Base-by-base conservation (phyloP, 2,797 vertebrate genomes). In the Lophius americanus region DNA sequence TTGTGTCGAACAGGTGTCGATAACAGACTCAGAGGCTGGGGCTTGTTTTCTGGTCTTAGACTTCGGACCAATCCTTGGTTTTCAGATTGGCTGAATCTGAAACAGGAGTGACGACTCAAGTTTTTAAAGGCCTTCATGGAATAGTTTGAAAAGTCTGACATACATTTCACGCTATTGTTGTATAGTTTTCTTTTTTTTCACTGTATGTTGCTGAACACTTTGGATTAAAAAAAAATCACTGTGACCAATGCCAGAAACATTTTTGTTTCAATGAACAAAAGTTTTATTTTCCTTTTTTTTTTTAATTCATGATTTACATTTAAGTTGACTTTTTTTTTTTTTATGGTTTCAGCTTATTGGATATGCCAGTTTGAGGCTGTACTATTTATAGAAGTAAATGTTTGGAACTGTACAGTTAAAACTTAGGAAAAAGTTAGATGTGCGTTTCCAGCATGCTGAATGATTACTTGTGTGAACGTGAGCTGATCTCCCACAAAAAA, bases 211-310 rank as follows among this genome's bases (percentile, higher is more conserved):
- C 90, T 89, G 91, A 89, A 92, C 94, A 93, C 91, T 94, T 94
- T 94, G 91, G 92, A 94, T 96, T 94, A 95, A 95, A 94, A 81
- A 92, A 81, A 92, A 95, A 97, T 95, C 97, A 98, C 98, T 99
- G 98, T 99, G 97, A 98, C 92, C 91, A 92, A 94, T 87, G 91
- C 91, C 89, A 94, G 92, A 94, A 85, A 86, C 73, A 70, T 82
- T 86, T 85, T 78, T 83, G 59, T 86, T 90, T 87, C 54, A 85
- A 53, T 70, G 64, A 88, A 78, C 74, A 87, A 85, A 83, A 82
- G 75, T 82, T 74, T 64, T 69, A 58, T 91, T 91, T 87, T 89
- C 76, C 87, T 91, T 90, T 87, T 79, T 87, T 78, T 80, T 84
- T 83, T 84, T 13, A 35, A 23, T 42, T 42, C 13, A 12, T 35